Percentiles rank a stretch among this genome's conserved stretches.
Conservation (phyloP, 2,797 vertebrate genomes). For the Dermochelys coriacea region DNA sequence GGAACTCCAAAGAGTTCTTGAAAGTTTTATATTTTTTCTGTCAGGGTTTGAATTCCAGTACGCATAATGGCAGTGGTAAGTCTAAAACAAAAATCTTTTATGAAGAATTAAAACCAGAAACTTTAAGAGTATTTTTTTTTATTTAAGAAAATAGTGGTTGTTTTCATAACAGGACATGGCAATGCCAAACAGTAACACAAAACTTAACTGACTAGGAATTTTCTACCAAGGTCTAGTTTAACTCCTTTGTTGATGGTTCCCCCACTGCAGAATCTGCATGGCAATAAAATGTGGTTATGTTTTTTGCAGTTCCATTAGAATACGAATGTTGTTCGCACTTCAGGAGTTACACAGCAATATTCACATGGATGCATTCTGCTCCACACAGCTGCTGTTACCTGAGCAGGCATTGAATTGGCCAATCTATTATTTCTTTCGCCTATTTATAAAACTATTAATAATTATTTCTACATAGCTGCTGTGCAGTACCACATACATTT, state of each 20-base stretch:
- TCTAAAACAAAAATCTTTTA: slow-evolving; percentile 50
- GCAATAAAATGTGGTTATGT: not conserved
- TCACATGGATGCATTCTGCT: not conserved
- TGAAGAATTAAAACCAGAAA: slow-evolving; percentile 48
- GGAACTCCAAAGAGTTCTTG: slow-evolving; percentile 78
- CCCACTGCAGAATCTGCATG: not conserved
- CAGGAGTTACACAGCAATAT: not conserved
- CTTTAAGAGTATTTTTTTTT: slow-evolving; percentile 48
- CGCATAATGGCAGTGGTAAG: slow-evolving; percentile 48
- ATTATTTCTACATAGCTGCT: not conserved
- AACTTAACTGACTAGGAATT: slow-evolving; percentile 7
- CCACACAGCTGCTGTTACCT: not conserved
- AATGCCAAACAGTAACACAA: slow-evolving; percentile 36
- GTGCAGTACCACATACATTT: not conserved
- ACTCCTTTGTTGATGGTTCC: not conserved
- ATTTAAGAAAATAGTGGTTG: slow-evolving; percentile 23
- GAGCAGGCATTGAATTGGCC: not conserved
- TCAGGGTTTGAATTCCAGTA: slow-evolving; percentile 72
- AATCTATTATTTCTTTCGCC: not conserved
- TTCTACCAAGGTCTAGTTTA: slow-evolving; percentile 12
- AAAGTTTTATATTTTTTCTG: slow-evolving; percentile 71
- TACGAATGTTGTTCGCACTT: not conserved
- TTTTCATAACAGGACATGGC: slow-evolving; percentile 51
- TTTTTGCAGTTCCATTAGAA: slow-evolving; percentile 11
- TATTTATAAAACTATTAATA: not conserved